These are phyloP conservation scores for Mobula birostris DNA, from an alignment of 2,113 vertebrate genomes.

Conservation along the genomic window DNA sequence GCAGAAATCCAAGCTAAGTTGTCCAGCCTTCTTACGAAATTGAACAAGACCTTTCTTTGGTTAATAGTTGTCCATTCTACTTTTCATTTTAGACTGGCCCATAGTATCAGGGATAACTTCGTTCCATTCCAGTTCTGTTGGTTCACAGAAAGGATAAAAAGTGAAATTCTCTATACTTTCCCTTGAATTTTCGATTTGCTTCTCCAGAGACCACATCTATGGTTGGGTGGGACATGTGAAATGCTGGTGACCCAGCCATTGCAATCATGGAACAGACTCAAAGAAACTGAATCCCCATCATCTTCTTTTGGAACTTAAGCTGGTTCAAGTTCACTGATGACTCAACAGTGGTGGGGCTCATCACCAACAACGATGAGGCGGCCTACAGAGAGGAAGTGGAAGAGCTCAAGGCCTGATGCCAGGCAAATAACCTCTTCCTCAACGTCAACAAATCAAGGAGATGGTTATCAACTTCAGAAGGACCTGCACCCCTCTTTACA, in stretches of 20 bases:
- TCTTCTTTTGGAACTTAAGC: background rate
- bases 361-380: no score
- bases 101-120: background rate
- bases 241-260: no score
- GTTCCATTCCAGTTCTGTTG: background rate
- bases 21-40: background rate
- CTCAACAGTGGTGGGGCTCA: no score
- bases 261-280: background rate
- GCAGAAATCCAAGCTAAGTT: background rate
- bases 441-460: no score
- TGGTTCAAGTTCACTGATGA: no score
- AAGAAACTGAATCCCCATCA: background rate
- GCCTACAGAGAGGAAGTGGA: no score
- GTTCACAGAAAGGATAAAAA: background rate
- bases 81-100: no score
- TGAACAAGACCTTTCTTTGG: background rate
- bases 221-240: background rate
- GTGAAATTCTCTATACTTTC: background rate
- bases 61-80: no score
- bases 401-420: no score
- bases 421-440: no score
- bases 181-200: background rate
- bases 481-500: no score
- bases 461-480: no score
- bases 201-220: background rate